These are phyloP conservation scores for Muntiacus muntjak DNA, from an alignment of 2,113 vertebrate species.

Conservation along the genomic window DNA sequence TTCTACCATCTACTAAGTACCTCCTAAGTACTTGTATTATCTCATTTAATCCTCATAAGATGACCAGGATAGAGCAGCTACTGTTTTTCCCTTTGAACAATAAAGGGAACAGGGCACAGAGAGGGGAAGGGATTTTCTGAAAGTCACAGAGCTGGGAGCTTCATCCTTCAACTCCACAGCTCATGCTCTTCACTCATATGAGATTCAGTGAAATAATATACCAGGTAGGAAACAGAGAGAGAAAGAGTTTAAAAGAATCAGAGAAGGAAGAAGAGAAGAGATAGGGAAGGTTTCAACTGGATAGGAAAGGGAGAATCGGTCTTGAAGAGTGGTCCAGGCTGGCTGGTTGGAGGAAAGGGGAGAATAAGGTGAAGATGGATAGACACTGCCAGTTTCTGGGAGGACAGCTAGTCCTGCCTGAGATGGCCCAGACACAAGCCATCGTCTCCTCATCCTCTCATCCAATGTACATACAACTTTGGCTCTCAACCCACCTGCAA, in stretches of 20 bases:
- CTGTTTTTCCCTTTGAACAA: background rate
- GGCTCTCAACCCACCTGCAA: background rate
- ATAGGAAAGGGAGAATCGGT: background rate
- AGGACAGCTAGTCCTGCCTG: background rate
- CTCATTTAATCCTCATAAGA: background rate
- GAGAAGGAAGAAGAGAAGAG: background rate
- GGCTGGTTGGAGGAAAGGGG: background rate
- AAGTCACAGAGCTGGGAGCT: background rate
- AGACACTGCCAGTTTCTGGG: accelerated
- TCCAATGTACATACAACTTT: background rate
- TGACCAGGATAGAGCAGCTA: background rate
- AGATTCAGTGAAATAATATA: background rate
- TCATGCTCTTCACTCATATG: background rate
- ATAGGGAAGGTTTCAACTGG: background rate
- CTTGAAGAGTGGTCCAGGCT: background rate
- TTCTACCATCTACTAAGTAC: background rate
- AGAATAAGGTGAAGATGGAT: too few species aligned
- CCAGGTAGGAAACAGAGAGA: background rate
- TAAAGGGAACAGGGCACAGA: background rate
- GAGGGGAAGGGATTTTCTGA: background rate
- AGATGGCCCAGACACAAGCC: background rate
- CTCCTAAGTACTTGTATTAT: background rate
- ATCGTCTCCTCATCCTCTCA: background rate
- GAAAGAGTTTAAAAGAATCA: background rate
- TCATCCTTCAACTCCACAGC: background rate